Evolutionary conservation across 2,888 invertebrate species (phyloP).

Genomic region (Erannis defoliaria): DNA sequence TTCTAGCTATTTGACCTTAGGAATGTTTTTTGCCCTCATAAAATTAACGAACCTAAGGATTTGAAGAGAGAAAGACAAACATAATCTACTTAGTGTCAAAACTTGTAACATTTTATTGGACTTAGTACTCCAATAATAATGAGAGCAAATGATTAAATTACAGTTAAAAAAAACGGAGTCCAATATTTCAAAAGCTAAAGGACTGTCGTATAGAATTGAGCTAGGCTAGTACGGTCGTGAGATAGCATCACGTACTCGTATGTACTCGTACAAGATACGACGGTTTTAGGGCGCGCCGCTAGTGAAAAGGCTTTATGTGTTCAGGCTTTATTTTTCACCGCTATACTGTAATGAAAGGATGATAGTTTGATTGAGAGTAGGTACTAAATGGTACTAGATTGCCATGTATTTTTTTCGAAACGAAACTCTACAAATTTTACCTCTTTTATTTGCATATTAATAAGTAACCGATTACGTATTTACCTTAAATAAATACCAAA

Average conservation of each 20-base stretch:
- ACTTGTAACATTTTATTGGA: too few relatives aligned
- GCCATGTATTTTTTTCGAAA: constrained; percentile 15
- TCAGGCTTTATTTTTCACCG: constrained; percentile 45
- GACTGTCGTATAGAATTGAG: constrained; percentile 1
- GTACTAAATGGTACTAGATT: too few relatives aligned
- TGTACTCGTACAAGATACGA: constrained; percentile 59
- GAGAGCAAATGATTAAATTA: too few relatives aligned
- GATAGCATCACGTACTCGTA: constrained; percentile 58
- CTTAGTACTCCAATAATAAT: too few relatives aligned
- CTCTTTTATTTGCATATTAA: too few relatives aligned
- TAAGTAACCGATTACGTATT: too few relatives aligned
- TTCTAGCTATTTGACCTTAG: too few relatives aligned
- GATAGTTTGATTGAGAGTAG: constrained; percentile 32
- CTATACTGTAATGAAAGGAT: constrained; percentile 36
- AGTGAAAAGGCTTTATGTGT: constrained; percentile 50
- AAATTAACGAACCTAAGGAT: too few relatives aligned
- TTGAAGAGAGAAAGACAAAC: too few relatives aligned
- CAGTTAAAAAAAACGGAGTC: not conserved
- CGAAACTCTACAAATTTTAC: not conserved
- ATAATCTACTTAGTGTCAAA: too few relatives aligned
- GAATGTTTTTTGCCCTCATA: too few relatives aligned
- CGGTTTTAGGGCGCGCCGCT: constrained; percentile 56
- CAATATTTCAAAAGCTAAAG: not conserved
- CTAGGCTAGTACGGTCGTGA: constrained; percentile 32
- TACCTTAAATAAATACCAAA: too few relatives aligned